These are phyloP conservation scores for Diachasma alloeum DNA, from an alignment of 1,140 invertebrate species.

Conservation along the genomic window DNA sequence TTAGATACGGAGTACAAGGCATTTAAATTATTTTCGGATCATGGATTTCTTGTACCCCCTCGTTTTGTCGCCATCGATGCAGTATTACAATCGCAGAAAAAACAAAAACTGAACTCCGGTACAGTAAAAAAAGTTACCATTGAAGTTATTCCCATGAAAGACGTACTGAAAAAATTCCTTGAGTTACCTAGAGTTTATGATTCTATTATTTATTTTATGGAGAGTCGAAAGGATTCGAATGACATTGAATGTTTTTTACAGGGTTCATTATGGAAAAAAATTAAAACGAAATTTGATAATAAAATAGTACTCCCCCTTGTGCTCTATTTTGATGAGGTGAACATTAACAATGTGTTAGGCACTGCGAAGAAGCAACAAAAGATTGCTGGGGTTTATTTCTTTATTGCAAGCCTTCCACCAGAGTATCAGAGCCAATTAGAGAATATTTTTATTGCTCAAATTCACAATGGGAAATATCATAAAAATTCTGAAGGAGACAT, in stretches of 20 bases:
- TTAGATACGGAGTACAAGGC: too few relatives aligned
- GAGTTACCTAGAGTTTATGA: conserved; percentile 37
- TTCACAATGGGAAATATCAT: conserved; percentile 38
- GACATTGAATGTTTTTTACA: conserved; percentile 24
- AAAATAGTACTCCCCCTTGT: conserved; percentile 46
- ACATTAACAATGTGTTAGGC: conserved; percentile 49
- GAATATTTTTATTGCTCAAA: conserved; percentile 48
- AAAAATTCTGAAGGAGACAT: conserved; percentile 21
- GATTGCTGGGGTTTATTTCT: conserved; percentile 44
- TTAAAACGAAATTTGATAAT: conserved; percentile 32
- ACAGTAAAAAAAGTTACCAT: conserved; percentile 31
- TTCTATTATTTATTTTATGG: conserved; percentile 28
- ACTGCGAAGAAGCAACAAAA: conserved; percentile 43
- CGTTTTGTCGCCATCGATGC: conserved; percentile 18
- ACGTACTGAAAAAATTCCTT: conserved; percentile 37
- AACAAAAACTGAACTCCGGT: conserved; percentile 20
- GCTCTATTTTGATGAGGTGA: conserved; percentile 49
- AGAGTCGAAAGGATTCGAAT: conserved; percentile 25
- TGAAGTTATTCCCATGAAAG: conserved; percentile 33
- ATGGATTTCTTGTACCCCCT: conserved; percentile 13
- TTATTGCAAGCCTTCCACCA: conserved; percentile 42
- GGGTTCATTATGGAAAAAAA: conserved; percentile 37
- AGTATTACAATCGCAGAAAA: background rate
- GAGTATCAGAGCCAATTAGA: conserved; percentile 40
- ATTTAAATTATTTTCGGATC: too few relatives aligned